Base-by-base conservation (phyloP, 2,113 vertebrate genomes). In the Electrona antarctica region DNA sequence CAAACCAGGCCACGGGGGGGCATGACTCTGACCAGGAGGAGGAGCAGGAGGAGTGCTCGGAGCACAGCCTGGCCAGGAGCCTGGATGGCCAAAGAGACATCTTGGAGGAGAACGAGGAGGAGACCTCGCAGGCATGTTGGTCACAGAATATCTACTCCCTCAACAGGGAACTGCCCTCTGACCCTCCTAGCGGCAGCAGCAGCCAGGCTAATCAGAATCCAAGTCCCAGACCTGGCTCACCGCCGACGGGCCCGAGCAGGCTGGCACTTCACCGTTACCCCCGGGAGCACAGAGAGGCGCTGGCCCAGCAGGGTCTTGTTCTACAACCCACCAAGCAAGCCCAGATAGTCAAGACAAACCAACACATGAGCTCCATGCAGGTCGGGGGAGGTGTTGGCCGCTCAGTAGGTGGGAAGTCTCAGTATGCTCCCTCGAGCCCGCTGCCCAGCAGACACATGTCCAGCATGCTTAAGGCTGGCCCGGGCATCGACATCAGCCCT, bases 321-420 rank as follows among this genome's bases (percentile, higher is more conserved):
- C 49, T 96, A 80, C 96, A 97, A 88, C 94, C 97, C 49, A 95
- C 94, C 48, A 97, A 95, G 83, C 96, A 98, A 84, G 97, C 98
- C 7, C 98, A 98, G 88, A 99, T 98, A 0, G 95, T 99, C 47
- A 99, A 98, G 91, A 98, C 97, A 61, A 98, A 92, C 76, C 97
- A 97, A 76, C 97, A 97, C 21, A 90, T 96, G 87, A 95, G 92
- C 60, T 93, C 95, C 1, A 69, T 87, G 67, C 95, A 94, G 70
- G 66, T 85, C 0, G 90, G 75, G 0, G 64, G 80, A 49, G 93
- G 91, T 1, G 64, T 81, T 80, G 60, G 81, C 58, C 76, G 76
- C 7, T 46, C 83, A 48, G 0, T 61, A 74, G 85, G 85, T 14
- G 0, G 77, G 13, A 98, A 94, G 82, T 59, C 92, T 45, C 95